Evolutionary conservation across 2,888 invertebrate species (phyloP).

Genomic region (Agrochola lychnidis): DNA sequence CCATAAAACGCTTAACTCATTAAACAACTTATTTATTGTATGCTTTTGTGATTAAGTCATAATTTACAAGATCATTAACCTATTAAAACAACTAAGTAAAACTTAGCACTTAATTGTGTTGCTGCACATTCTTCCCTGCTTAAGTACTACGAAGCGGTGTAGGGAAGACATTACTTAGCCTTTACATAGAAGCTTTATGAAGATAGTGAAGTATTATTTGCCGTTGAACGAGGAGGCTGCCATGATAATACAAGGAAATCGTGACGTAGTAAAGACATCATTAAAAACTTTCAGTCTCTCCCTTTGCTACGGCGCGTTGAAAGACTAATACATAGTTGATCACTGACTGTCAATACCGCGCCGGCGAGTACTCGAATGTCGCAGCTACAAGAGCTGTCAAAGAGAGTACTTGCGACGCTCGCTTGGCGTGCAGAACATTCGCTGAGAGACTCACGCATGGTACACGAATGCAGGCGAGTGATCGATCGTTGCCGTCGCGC

Average conservation of each 20-base stretch:
- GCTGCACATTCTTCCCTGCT: background rate
- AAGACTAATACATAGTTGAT: background rate
- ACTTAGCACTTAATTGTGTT: slow-evolving; percentile 23
- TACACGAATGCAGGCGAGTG: too few relatives aligned
- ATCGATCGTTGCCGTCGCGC: too few relatives aligned
- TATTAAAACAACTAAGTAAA: slow-evolving; percentile 43
- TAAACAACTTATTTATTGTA: slow-evolving; percentile 33
- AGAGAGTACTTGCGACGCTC: background rate
- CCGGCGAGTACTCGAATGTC: background rate
- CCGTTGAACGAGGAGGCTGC: background rate
- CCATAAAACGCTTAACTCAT: slow-evolving; percentile 42
- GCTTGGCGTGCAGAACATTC: background rate
- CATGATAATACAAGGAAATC: background rate
- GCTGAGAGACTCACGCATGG: too few relatives aligned
- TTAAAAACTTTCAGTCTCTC: background rate
- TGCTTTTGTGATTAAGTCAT: slow-evolving; percentile 38
- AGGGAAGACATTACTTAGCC: slow-evolving; percentile 24
- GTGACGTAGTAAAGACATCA: background rate
- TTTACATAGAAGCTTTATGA: slow-evolving; percentile 6
- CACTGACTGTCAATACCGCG: background rate
- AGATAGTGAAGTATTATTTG: background rate
- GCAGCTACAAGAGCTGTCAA: background rate
- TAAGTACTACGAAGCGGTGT: background rate
- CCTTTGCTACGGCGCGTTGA: background rate
- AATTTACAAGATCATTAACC: slow-evolving; percentile 42